Conservation (phyloP, 2,113 vertebrate species). For the Trogon melanurus region DNA sequence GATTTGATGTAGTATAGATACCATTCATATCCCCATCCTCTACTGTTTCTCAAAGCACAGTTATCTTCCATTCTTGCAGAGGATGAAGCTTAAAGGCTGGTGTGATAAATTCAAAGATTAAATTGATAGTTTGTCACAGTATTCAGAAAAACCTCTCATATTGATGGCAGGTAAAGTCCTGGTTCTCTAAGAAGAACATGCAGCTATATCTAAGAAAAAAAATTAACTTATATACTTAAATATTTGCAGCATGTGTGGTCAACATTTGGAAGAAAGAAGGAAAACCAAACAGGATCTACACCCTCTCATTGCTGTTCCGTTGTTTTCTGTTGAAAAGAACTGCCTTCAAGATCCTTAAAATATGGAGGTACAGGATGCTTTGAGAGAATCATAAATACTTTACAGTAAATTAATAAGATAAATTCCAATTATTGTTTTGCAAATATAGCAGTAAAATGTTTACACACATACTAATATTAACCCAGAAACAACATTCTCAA, state of each 20-base stretch:
- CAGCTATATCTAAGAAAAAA: neutral
- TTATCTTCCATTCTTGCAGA: neutral
- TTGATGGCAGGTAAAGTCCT: neutral
- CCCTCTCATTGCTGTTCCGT: neutral
- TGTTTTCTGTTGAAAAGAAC: neutral
- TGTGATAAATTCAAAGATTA: neutral
- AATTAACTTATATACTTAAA: neutral
- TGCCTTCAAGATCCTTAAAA: neutral
- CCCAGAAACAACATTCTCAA: neutral
- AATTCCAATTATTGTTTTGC: neutral
- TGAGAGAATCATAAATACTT: neutral
- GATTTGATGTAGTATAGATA: neutral
- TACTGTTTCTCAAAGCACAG: neutral
- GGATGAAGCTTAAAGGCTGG: neutral
- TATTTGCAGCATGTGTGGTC: neutral
- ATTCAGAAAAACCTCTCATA: neutral
- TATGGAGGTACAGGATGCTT: neutral
- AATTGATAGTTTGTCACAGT: neutral
- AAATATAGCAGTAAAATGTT: neutral
- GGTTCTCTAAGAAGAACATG: neutral
- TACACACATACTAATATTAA: neutral
- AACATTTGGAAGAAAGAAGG: neutral
- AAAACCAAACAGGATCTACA: neutral
- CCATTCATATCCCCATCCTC: neutral
- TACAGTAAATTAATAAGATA: too few species aligned